phyloP scores from a whole-genome alignment of 1,140 invertebrate genomes.

The Nasonia giraulti region DNA sequence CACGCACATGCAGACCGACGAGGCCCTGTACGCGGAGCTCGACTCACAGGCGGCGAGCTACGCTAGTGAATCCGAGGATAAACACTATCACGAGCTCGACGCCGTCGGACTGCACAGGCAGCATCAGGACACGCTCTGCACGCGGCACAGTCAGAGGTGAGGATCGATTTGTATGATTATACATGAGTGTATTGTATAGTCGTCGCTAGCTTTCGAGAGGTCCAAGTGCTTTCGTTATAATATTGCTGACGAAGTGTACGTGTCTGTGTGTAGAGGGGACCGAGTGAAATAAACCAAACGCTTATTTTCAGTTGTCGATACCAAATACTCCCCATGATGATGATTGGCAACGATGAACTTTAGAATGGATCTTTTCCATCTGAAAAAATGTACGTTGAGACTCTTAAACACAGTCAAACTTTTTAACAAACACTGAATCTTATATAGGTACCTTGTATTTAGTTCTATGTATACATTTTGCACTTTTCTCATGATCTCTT shows the following conservation, averaged over 20 bases:
- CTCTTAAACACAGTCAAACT: conserved; percentile 47
- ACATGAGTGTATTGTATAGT: too few relatives aligned
- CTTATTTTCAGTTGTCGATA: conserved; percentile 54
- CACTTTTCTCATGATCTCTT: not conserved
- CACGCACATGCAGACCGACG: conserved; percentile 81
- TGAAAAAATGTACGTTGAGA: conserved; percentile 50
- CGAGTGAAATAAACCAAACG: conserved; percentile 43
- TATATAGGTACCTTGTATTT: not conserved
- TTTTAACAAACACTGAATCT: not conserved
- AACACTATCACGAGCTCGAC: conserved; percentile 72
- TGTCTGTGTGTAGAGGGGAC: not conserved
- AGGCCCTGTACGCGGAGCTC: conserved; percentile 81
- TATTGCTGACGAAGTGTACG: not conserved
- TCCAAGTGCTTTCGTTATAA: not conserved
- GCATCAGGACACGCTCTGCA: conserved; percentile 65
- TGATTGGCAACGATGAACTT: conserved; percentile 53
- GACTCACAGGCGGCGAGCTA: conserved; percentile 75
- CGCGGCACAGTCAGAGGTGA: conserved; percentile 71
- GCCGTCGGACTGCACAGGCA: conserved; percentile 70
- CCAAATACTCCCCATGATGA: conserved; percentile 54
- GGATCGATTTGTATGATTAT: not conserved
- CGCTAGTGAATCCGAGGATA: conserved; percentile 70
- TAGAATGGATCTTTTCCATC: conserved; percentile 46
- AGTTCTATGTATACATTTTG: not conserved
- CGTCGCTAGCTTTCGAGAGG: not conserved